Conservation (phyloP, 2,888 invertebrate species). For the Malachius bipustulatus region DNA sequence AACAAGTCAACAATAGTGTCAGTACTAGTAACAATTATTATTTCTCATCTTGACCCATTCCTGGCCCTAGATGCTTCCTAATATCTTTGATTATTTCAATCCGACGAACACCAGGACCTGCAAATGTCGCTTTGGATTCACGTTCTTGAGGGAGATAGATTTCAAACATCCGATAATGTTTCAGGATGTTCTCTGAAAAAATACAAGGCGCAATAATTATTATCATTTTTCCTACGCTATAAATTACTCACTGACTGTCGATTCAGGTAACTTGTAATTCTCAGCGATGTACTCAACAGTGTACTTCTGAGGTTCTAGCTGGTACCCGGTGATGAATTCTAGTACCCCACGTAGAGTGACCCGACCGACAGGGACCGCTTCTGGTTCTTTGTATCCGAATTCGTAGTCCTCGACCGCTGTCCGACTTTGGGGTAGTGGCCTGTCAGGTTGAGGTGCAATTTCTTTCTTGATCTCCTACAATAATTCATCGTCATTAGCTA, state of each 20-base stretch:
- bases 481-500: neutral
- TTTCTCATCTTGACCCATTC: neutral
- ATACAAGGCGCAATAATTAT: neutral
- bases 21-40: neutral
- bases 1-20: neutral
- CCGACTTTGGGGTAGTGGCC: conserved; percentile 49
- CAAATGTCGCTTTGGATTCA: conserved; percentile 28
- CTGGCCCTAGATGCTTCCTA: conserved; percentile 11
- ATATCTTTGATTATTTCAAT: conserved; percentile 19
- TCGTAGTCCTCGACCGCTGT: conserved; percentile 42
- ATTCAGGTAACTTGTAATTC: conserved; percentile 54
- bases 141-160: conserved; percentile 46
- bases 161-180: conserved; percentile 56
- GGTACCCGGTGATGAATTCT: conserved; percentile 53
- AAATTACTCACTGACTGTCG: conserved; percentile 42
- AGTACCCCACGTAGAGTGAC: conserved; percentile 52
- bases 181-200: conserved; percentile 41
- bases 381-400: conserved; percentile 58
- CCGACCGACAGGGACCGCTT: conserved; percentile 46
- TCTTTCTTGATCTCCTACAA: conserved; percentile 30
- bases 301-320: conserved; percentile 46
- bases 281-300: conserved; percentile 49
- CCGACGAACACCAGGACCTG: conserved; percentile 29
- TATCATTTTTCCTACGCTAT: neutral
- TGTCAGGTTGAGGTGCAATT: conserved; percentile 35